phyloP scores from a whole-genome alignment of 2,113 vertebrate genomes.

The Scatophagus argus region DNA sequence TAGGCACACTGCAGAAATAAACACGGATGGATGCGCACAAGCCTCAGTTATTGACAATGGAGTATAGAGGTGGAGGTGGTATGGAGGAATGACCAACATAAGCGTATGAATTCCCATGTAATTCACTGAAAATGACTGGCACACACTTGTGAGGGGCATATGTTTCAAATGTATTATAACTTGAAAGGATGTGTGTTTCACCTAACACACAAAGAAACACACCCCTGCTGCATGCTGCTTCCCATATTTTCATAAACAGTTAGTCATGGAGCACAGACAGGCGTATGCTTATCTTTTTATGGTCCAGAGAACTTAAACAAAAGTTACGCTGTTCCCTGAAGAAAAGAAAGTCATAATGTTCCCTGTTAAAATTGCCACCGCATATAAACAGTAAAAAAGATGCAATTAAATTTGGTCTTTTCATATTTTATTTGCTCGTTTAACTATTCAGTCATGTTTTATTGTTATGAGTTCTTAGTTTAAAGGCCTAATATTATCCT shows the following conservation, averaged over 20 bases:
- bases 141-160: conserved; percentile 1
- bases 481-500: conserved; percentile 55
- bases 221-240: conserved; percentile 14
- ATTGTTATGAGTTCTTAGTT: conserved; percentile 49
- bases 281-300: conserved; percentile 11
- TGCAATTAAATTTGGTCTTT: conserved; percentile 53
- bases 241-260: conserved; percentile 2
- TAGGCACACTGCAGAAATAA: conserved; percentile 55
- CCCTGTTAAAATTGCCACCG: conserved; percentile 35
- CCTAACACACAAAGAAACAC: conserved; percentile 22
- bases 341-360: conserved; percentile 15
- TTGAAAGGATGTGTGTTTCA: conserved; percentile 10
- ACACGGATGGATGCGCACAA: conserved; percentile 40
- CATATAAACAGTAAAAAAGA: conserved; percentile 48
- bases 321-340: not conserved
- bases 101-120: conserved; percentile 3
- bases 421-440: conserved; percentile 57
- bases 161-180: conserved; percentile 1
- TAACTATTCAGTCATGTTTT: conserved; percentile 48
- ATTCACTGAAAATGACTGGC: not conserved
- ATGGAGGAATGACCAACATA: conserved; percentile 4
- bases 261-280: conserved; percentile 4
- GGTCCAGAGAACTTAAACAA: conserved; percentile 32
- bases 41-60: conserved; percentile 12
- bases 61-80: too few relatives aligned